Base-by-base conservation (phyloP, 2,888 invertebrate genomes). In the Cheilosia pagana region DNA sequence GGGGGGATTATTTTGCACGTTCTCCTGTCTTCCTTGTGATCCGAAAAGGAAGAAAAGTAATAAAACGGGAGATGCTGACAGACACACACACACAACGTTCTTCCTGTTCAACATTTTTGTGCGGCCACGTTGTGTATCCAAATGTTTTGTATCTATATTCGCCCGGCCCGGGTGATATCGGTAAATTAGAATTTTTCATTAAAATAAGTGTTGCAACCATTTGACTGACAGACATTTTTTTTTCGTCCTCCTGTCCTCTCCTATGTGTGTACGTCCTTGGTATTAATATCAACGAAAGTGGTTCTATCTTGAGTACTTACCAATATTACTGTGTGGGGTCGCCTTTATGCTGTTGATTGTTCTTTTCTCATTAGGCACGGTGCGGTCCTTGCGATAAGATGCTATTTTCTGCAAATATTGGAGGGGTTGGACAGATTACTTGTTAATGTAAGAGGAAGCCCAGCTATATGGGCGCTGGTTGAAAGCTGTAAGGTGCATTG, bases 161-260 rank as follows among this genome's bases (percentile, higher is more conserved):
- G 41, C 28, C 48, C 53, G 75, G 67, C 55, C 67, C 71, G 81
- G 86, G 63, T 86, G 81, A 87, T 88, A 87, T 86, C 81, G 87
- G 87, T 81, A 86, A 87, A 87, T 88, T 87, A 88, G 87, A 87
- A 88, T 88, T 88, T 88, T 88, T 88, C 87, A 88, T 88, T 87
- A 88, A 83, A 86, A 87, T 88, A 87, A 88, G 87, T 88, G 87
- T 88, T 87, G 86, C 86, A 81, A 87, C 79, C 86, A 87, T 88
- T 88, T 88, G 86, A 87, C 86, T 77, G 87, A 81, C 76, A 85
- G 85, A 75, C 70, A 77, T 62, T 39, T 67, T 57, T 52, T 68
- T 72, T 23, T 52, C 48, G 28, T 16, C 43, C 39, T 41, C 10
- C 6, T 39, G 43, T 12, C 19, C n/a, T 19, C 48, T 45, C 25